phyloP scores from a whole-genome alignment of 2,888 invertebrate species.

The Digitonthophagus gazella region DNA sequence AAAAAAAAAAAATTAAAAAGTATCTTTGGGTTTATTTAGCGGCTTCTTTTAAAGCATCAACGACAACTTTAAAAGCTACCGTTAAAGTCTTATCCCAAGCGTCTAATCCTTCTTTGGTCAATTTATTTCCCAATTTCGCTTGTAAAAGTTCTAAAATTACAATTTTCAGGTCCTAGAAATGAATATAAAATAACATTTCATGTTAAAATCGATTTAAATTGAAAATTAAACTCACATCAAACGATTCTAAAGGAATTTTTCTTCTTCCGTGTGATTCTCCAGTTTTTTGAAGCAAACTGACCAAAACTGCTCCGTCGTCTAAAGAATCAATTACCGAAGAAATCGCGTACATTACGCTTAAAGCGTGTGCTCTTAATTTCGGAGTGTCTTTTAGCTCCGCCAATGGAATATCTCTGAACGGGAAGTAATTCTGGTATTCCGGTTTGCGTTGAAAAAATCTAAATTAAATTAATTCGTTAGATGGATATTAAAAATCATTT shows the following conservation, averaged over 20 bases:
- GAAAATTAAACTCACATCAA: slow-evolving; percentile 27
- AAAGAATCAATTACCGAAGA: slow-evolving; percentile 54
- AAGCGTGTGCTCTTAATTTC: slow-evolving; percentile 55
- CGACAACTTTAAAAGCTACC: slow-evolving; percentile 43
- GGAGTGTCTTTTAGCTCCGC: slow-evolving; percentile 51
- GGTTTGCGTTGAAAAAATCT: slow-evolving; percentile 55
- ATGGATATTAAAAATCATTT: neutral
- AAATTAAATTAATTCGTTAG: slow-evolving; percentile 28
- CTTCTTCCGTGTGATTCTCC: slow-evolving; percentile 49
- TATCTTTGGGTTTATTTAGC: no score
- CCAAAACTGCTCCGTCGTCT: slow-evolving; percentile 52
- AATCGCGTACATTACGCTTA: slow-evolving; percentile 53
- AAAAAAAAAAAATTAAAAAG: no score
- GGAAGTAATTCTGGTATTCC: slow-evolving; percentile 53
- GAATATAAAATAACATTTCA: neutral
- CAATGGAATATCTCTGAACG: slow-evolving; percentile 51
- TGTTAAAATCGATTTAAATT: neutral
- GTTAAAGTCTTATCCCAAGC: slow-evolving; percentile 53
- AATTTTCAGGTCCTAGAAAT: slow-evolving; percentile 48
- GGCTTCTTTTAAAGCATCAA: slow-evolving; percentile 31
- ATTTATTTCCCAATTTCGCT: slow-evolving; percentile 48
- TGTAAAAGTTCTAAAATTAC: slow-evolving; percentile 49
- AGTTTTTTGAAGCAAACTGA: slow-evolving; percentile 52
- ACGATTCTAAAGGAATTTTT: slow-evolving; percentile 31
- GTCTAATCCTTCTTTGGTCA: slow-evolving; percentile 47